These are phyloP conservation scores for Caprella mutica DNA, from an alignment of 2,888 invertebrate genomes.

Conservation along the genomic window DNA sequence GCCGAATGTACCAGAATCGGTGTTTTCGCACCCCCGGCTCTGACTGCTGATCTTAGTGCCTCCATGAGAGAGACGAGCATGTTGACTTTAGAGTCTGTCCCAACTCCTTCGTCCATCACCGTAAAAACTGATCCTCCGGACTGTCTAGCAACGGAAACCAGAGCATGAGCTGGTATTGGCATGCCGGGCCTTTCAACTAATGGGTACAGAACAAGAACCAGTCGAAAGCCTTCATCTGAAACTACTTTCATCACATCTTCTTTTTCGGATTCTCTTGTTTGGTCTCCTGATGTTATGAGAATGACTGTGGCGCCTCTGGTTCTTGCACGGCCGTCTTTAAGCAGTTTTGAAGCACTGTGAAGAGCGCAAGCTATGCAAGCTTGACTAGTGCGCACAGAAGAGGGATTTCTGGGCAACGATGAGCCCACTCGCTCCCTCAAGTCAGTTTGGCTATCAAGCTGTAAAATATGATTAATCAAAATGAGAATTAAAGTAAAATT, in stretches of 20 bases:
- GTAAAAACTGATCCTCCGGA: slow-evolving; percentile 30
- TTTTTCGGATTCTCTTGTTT: slow-evolving; percentile 17
- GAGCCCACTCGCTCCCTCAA: slow-evolving; percentile 30
- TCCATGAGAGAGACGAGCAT: slow-evolving; percentile 33
- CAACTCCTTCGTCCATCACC: slow-evolving; percentile 34
- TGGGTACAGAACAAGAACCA: slow-evolving; percentile 28
- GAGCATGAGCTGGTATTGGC: slow-evolving; percentile 23
- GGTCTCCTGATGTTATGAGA: slow-evolving; percentile 26
- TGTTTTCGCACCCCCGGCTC: slow-evolving; percentile 25
- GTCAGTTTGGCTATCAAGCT: slow-evolving; percentile 31
- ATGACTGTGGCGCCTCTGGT: slow-evolving; percentile 15
- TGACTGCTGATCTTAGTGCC: slow-evolving; percentile 27
- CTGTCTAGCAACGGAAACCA: slow-evolving; percentile 25
- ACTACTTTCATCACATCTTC: slow-evolving; percentile 21
- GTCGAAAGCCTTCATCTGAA: slow-evolving; percentile 18
- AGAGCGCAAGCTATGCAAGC: slow-evolving; percentile 30
- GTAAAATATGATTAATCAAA: not conserved
- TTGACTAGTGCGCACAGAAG: slow-evolving; percentile 25
- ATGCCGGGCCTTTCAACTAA: slow-evolving; percentile 24
- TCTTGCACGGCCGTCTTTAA: slow-evolving; percentile 15
- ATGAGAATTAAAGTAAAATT: no score
- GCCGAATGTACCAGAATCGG: slow-evolving; percentile 26
- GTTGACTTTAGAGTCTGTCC: slow-evolving; percentile 31
- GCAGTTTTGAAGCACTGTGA: slow-evolving; percentile 13
- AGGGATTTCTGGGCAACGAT: slow-evolving; percentile 29